These are phyloP conservation scores for Amblyornis subalaris DNA, from an alignment of 2,113 vertebrate genomes.

Conservation along the genomic window DNA sequence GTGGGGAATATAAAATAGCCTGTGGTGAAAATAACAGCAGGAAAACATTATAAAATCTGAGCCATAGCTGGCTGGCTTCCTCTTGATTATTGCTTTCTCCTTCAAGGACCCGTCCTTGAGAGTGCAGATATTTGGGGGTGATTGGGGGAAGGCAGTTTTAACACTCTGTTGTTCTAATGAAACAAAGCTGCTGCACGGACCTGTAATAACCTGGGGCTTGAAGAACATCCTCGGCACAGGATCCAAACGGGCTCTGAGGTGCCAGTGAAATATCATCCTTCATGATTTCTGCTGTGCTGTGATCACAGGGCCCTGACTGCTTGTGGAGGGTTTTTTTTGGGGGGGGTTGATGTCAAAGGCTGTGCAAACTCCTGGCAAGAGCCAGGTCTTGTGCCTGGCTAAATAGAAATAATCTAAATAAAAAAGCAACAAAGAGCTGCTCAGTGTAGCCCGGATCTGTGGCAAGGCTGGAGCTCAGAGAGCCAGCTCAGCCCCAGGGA, in stretches of 20 bases:
- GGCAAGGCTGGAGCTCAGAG: neutral
- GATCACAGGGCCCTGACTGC: neutral
- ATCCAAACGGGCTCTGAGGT: neutral
- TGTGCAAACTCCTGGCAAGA: neutral
- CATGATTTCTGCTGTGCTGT: neutral
- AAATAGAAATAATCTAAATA: neutral
- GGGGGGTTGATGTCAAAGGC: neutral
- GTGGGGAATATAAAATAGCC: constrained; percentile 62
- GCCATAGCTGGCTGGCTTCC: constrained; percentile 60
- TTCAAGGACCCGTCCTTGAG: constrained; percentile 54
- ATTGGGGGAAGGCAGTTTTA: constrained; percentile 29
- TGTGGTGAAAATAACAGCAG: constrained; percentile 74
- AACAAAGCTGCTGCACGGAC: constrained; percentile 3
- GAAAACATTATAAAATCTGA: constrained; percentile 73
- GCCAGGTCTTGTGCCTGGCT: neutral
- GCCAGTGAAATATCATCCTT: neutral
- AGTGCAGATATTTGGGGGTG: constrained; percentile 43
- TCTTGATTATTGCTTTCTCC: constrained; percentile 71
- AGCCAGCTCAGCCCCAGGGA: neutral
- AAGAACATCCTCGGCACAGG: neutral
- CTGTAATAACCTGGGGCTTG: neutral
- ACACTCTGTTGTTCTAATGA: constrained; percentile 6
- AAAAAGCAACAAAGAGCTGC: neutral
- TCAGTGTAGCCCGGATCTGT: accelerated
- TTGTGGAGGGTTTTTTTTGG: neutral